Evolutionary conservation across 2,113 vertebrate genomes (phyloP), one percentile per base, ranked within the genome.

Genomic region (Platysteira castanea): DNA sequence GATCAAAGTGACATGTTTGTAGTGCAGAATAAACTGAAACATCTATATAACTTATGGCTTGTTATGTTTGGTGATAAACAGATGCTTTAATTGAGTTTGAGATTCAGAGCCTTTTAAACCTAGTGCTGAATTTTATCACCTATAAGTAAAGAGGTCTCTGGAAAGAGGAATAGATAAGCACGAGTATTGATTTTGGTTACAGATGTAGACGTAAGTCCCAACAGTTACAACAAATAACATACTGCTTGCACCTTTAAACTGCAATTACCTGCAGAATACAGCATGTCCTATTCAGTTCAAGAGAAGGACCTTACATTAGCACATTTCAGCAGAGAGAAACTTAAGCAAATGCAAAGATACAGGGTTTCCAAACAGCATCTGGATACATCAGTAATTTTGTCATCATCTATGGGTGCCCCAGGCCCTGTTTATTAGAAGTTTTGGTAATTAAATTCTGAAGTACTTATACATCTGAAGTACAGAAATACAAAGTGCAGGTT

Each of bases 51-150:
- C 96, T 94, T 97, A 98, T 96, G 71, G 37, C 67, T 95, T 97
- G 81, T 93, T 95, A 96, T 94, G 77, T 97, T 97, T 79, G 80
- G 78, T 96, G 88, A 95, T 97, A 97, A 98, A 97, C 87, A 96
- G 76, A 93, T 84, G 96, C 93, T 97, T 98, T 97, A 98, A 97
- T 97, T 98, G 97, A 94, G 81, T 94, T 95, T 90, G 71, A 89
- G 73, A 57, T 75, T 95, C 91, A 76, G 74, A 91, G n/a, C 31
- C 85, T 97, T 97, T 90, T 92, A 95, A 97, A 95, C 60, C 15
- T 84, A 74, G 59, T 84, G 49, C 44, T 5, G 46, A 95, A 93
- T 96, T 97, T 97, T 96, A 93, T 95, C 65, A 91, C 70, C 44
- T 70, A 84, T 89, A 94, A 89, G 90, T 90, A 97, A 86, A 94